Evolutionary conservation across 1,140 invertebrate species (phyloP), one percentile per base, ranked within the genome.

Genomic region (Forficula auricularia): DNA sequence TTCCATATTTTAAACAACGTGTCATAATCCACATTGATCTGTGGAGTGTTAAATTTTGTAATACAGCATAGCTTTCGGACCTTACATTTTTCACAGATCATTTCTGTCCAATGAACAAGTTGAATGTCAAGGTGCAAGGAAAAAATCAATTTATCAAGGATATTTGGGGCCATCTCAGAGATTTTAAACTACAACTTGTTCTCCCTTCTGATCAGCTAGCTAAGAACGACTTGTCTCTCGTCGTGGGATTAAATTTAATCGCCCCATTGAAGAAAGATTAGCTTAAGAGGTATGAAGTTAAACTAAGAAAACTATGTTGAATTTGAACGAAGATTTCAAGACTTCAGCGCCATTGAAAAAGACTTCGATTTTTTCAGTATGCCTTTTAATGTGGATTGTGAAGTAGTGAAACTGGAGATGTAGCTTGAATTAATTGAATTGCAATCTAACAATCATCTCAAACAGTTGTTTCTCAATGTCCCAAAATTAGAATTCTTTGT

Each of bases 401-500:
- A 40, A 40, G 20, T 16, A 40, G 2, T 3, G 16, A 42, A 42
- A 37, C 1, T 18, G n/a, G 1, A 42, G 2, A 15, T 42, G 1
- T 15, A 35, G 16, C 22, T 42, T 42, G 22, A 42, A 42, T 35
- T 13, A 2, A 36, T 42, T 36, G 20, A 35, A 19, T 42, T 42
- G 9, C 22, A 40, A 40, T 3, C 1, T 20, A 39, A 27, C 15
- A 42, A 19, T 34, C 31, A 42, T 15, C 8, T 42, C 27, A 42
- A 42, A 34, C 40, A 38, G 40, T 42, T 42, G 2, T 42, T 42
- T 42, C 2, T 42, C 32, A 42, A 42, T 35, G 27, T 42, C 19
- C 22, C 40, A 42, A 42, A 42, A 42, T 15, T 42, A 42, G 20
- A 42, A 42, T 19, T 36, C 40, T 15, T 3, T 38, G 19, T 42